A percentile compares a stretch with the other conserved stretches of the same genome.
phyloP scores from a whole-genome alignment of 2,797 vertebrate genomes.

The Falco cherrug region DNA sequence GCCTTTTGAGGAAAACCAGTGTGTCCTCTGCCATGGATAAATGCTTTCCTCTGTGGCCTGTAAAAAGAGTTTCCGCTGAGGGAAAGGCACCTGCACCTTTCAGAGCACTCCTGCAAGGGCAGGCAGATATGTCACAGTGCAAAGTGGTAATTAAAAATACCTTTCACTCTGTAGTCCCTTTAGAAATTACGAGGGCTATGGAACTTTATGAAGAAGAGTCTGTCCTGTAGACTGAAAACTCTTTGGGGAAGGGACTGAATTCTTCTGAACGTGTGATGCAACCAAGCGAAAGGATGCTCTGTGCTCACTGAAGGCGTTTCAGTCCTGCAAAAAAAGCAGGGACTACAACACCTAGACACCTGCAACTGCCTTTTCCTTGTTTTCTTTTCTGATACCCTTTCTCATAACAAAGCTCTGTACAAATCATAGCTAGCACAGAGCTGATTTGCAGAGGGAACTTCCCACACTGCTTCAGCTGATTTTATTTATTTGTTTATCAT shows the following conservation, averaged over 20 bases:
- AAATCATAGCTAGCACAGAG: background rate
- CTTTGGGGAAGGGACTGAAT: background rate
- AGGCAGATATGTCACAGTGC: fast-evolving
- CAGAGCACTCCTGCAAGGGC: background rate
- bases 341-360: background rate
- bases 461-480: background rate
- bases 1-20: background rate
- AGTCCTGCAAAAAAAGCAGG: background rate
- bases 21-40: background rate
- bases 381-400: background rate
- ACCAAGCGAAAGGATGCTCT: background rate
- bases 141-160: background rate
- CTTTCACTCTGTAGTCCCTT: background rate
- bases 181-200: background rate
- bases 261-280: background rate
- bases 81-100: background rate
- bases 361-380: background rate
- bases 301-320: background rate
- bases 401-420: background rate
- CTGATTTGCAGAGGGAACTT: background rate
- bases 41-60: background rate
- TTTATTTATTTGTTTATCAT: background rate
- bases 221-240: background rate
- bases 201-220: background rate
- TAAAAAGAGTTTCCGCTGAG: background rate